A percentile compares a stretch with the other conserved stretches of the same genome.
Evolutionary conservation across 2,797 vertebrate genomes (phyloP).

Genomic region (Aldrovandia affinis): DNA sequence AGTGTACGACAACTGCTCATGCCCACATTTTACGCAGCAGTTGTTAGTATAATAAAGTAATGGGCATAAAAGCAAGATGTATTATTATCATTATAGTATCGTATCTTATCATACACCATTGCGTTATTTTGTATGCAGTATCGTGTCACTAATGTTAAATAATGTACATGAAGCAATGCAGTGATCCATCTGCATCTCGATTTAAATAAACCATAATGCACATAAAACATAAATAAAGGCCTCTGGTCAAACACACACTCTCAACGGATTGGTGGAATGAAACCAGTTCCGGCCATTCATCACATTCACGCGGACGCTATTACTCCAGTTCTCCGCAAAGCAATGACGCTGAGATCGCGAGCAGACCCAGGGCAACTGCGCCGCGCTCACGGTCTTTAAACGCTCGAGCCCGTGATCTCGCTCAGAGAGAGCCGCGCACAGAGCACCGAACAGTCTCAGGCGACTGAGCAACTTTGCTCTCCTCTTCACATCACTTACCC

Average conservation of each 20-base stretch:
- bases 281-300: slow-evolving; percentile 10
- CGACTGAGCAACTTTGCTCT: not conserved
- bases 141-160: not conserved
- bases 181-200: not conserved
- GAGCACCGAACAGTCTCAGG: slow-evolving; percentile 15
- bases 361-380: slow-evolving; percentile 2
- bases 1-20: not conserved
- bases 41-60: not conserved
- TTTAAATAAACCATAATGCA: not conserved
- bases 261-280: not conserved
- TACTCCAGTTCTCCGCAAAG: not conserved
- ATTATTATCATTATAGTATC: not conserved
- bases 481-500: not conserved
- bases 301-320: not conserved
- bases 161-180: not conserved
- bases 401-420: not conserved
- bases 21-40: too few relatives aligned
- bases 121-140: not conserved
- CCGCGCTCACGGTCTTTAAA: not conserved
- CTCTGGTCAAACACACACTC: not conserved
- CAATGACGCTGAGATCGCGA: not conserved
- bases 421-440: not conserved
- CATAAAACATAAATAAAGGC: not conserved
- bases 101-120: not conserved
- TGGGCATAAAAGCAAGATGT: not conserved